Evolutionary conservation across 2,113 vertebrate species (phyloP).

Genomic region (Labrus mixtus): DNA sequence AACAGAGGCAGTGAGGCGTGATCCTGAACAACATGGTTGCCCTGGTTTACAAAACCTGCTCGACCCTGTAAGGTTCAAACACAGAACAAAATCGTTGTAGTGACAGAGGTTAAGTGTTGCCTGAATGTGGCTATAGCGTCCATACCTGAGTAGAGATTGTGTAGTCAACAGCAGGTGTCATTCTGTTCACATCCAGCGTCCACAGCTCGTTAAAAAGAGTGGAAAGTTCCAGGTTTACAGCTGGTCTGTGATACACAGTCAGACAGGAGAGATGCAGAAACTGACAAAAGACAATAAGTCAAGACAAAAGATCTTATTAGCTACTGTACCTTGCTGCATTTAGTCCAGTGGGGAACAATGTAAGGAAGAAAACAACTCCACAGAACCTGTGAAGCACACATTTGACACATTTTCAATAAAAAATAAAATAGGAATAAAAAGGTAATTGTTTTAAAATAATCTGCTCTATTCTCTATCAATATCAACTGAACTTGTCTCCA

Average conservation of each 20-base stretch:
- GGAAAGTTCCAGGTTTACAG: constrained; percentile 85
- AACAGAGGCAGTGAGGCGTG: constrained; percentile 81
- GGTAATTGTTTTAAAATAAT: background rate
- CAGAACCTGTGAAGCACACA: constrained; percentile 39
- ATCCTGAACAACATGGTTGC: constrained; percentile 78
- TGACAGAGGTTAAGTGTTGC: background rate
- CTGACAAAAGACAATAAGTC: background rate
- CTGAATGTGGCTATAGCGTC: accelerated
- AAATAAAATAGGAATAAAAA: background rate
- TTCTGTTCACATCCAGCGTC: constrained; percentile 83
- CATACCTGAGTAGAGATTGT: constrained; percentile 86
- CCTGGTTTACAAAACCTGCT: constrained; percentile 78
- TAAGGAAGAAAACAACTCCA: constrained; percentile 46
- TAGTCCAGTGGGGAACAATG: constrained; percentile 42
- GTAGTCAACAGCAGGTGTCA: constrained; percentile 86
- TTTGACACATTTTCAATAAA: background rate
- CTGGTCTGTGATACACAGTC: constrained; percentile 37
- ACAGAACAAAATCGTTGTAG: background rate
- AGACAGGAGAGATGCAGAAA: background rate
- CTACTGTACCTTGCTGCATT: constrained; percentile 64
- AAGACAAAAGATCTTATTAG: background rate
- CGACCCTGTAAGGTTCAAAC: constrained; percentile 75
- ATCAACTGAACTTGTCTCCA: background rate
- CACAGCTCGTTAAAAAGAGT: constrained; percentile 87
- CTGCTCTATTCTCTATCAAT: background rate